These are phyloP conservation scores for Siphlonurus alternatus DNA, from an alignment of 2,888 invertebrate genomes.

Conservation along the genomic window DNA sequence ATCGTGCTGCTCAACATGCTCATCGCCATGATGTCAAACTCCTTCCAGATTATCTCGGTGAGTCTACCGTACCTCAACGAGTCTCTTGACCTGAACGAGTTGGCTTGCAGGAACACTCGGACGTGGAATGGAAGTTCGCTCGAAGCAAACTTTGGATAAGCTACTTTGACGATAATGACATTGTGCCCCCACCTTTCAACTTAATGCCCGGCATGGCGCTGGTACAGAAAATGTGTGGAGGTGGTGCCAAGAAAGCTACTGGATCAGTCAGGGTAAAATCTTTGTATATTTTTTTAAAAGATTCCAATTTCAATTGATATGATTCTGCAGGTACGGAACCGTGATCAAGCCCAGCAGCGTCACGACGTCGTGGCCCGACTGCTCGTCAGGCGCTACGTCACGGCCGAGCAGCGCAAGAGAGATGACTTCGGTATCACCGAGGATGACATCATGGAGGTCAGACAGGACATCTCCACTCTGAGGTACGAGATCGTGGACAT, in stretches of 20 bases:
- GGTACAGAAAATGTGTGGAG: slow-evolving; percentile 34
- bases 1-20: slow-evolving; percentile 85
- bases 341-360: slow-evolving; percentile 48
- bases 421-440: slow-evolving; percentile 88
- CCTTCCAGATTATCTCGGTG: slow-evolving; percentile 29
- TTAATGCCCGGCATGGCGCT: slow-evolving; percentile 75
- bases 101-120: slow-evolving; percentile 71
- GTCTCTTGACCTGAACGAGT: too few species aligned
- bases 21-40: slow-evolving; percentile 98
- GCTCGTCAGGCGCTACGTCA: slow-evolving; percentile 78
- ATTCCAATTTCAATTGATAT: background rate
- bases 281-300: background rate
- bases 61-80: background rate
- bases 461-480: slow-evolving; percentile 91
- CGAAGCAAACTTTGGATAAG: slow-evolving; percentile 93
- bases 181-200: slow-evolving; percentile 89
- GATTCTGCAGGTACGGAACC: slow-evolving; percentile 15
- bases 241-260: slow-evolving; percentile 30
- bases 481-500: slow-evolving; percentile 87
- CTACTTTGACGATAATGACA: slow-evolving; percentile 85
- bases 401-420: slow-evolving; percentile 69
- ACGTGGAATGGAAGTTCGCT: slow-evolving; percentile 96
- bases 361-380: slow-evolving; percentile 78
- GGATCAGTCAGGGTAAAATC: slow-evolving; percentile 41
- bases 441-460: slow-evolving; percentile 95